A percentile compares a stretch with the other conserved stretches of the same genome.
phyloP scores from a whole-genome alignment of 1,140 invertebrate species.

The Tetraneura akinire region DNA sequence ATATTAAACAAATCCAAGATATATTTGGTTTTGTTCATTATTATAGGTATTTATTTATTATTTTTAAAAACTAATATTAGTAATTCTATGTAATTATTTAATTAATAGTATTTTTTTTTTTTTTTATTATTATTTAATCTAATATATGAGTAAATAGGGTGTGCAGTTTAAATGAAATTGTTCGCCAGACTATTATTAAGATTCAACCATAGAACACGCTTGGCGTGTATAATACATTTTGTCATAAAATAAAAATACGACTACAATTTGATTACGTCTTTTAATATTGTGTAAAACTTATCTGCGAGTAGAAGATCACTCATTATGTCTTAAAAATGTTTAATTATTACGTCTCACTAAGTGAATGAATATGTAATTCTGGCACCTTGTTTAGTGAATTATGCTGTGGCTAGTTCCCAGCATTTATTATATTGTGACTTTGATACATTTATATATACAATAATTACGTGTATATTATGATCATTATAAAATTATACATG shows the following conservation, averaged over 20 bases:
- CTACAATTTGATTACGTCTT: slow-evolving; percentile 29
- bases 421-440: slow-evolving; percentile 44
- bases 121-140: slow-evolving; percentile 20
- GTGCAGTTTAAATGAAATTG: slow-evolving; percentile 21
- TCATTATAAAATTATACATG: slow-evolving; percentile 41
- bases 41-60: slow-evolving; percentile 47
- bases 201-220: not conserved
- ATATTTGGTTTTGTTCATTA: slow-evolving; percentile 22
- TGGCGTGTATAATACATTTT: not conserved
- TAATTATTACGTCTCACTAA: slow-evolving; percentile 48
- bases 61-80: slow-evolving; percentile 50
- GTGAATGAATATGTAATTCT: slow-evolving; percentile 42
- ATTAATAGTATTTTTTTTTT: slow-evolving; percentile 46
- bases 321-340: slow-evolving; percentile 48
- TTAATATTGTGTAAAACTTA: slow-evolving; percentile 42
- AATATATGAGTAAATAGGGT: slow-evolving; percentile 38
- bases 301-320: slow-evolving; percentile 50
- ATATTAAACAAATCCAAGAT: slow-evolving; percentile 20
- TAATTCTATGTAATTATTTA: slow-evolving; percentile 43
- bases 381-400: slow-evolving; percentile 44
- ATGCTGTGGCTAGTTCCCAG: slow-evolving; percentile 29
- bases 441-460: slow-evolving; percentile 38
- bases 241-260: not conserved
- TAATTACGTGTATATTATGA: slow-evolving; percentile 2
- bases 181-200: slow-evolving; percentile 9